A percentile compares a stretch with the other conserved stretches of the same genome.
phyloP scores from a whole-genome alignment of 2,797 vertebrate species.

The Pangasius larnaudii region DNA sequence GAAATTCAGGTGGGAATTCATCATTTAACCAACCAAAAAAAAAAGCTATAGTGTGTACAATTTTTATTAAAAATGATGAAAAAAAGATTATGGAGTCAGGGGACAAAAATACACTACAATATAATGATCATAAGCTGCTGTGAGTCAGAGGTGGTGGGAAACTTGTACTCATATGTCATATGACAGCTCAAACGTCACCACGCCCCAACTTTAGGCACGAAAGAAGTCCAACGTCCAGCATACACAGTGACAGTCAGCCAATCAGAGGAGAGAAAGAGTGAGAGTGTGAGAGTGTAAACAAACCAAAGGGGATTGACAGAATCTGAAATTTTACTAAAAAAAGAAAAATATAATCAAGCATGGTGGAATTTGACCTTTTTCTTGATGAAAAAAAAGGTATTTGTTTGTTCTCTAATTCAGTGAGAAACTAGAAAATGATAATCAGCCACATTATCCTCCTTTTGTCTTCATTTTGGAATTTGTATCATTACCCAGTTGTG shows the following conservation, averaged over 20 bases:
- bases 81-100: background rate
- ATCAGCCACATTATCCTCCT: background rate
- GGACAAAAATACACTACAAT: background rate
- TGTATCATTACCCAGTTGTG: background rate
- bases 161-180: background rate
- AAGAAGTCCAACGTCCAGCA: background rate
- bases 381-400: background rate
- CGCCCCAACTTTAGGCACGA: background rate
- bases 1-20: background rate
- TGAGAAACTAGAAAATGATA: background rate
- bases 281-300: background rate
- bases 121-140: background rate
- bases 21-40: background rate
- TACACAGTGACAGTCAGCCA: background rate
- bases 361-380: background rate
- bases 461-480: background rate
- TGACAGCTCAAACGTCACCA: background rate
- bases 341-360: background rate
- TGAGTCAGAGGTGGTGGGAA: background rate
- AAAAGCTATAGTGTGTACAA: background rate
- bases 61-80: background rate
- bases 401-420: background rate
- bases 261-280: background rate
- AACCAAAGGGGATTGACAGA: background rate
- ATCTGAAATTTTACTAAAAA: background rate